Evolutionary conservation across 2,797 vertebrate genomes (phyloP).

Genomic region (Euthynnus affinis): DNA sequence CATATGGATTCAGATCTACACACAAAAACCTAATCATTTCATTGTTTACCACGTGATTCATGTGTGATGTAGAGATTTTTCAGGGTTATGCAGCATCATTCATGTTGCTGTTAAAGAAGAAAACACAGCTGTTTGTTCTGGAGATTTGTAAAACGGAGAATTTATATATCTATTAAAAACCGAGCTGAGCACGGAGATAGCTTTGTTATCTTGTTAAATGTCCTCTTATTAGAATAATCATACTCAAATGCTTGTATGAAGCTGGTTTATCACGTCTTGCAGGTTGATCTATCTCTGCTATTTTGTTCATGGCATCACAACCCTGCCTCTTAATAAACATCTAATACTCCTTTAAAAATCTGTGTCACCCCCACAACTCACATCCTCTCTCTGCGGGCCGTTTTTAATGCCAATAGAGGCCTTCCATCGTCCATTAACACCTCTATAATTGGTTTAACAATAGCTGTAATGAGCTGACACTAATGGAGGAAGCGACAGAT

Average conservation of each 20-base stretch:
- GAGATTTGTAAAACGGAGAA: background rate
- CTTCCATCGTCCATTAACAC: slow-evolving; percentile 83
- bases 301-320: background rate
- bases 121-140: too few relatives aligned
- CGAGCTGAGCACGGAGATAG: too few relatives aligned
- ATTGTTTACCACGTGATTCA: background rate
- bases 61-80: too few relatives aligned
- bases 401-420: slow-evolving; percentile 62
- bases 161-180: too few relatives aligned
- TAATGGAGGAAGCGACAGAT: slow-evolving; percentile 84
- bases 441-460: slow-evolving; percentile 86
- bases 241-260: background rate
- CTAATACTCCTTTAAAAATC: slow-evolving; percentile 12
- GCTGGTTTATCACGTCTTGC: background rate
- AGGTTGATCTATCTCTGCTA: too few relatives aligned
- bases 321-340: slow-evolving; percentile 17
- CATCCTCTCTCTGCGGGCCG: slow-evolving; percentile 65
- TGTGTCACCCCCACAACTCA: slow-evolving; percentile 8
- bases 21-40: background rate
- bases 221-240: too few relatives aligned
- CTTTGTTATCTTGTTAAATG: too few relatives aligned
- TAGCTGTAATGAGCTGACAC: slow-evolving; percentile 77
- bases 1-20: background rate
- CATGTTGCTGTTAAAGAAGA: background rate
- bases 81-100: background rate